Conservation (phyloP, 1,140 invertebrate species). For the Drosophila parvula region DNA sequence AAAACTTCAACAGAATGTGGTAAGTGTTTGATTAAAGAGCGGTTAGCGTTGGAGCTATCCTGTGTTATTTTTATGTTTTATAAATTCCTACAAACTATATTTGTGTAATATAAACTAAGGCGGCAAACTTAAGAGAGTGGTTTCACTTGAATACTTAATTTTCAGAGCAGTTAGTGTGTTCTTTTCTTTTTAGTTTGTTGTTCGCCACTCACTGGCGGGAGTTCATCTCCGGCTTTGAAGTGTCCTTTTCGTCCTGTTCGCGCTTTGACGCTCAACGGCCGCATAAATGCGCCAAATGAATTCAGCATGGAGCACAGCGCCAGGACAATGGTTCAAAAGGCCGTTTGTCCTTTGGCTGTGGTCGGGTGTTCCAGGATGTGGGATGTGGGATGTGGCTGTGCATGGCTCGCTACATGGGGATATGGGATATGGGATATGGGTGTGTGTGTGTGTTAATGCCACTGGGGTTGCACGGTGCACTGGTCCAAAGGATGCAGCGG, state of each 20-base stretch:
- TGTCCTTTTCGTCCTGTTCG: conserved; percentile 13
- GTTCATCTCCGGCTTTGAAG: conserved; percentile 4
- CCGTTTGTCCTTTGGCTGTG: conserved; percentile 12
- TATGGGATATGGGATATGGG: background rate
- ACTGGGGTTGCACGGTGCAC: background rate
- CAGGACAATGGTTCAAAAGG: conserved; percentile 30
- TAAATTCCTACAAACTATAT: background rate
- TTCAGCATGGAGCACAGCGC: conserved; percentile 5
- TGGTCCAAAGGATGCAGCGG: conserved; percentile 34
- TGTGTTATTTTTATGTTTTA: too few relatives aligned
- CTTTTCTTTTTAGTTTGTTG: background rate
- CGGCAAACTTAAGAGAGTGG: too few relatives aligned
- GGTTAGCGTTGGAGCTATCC: too few relatives aligned
- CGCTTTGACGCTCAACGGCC: conserved; percentile 31
- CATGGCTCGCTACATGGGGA: background rate
- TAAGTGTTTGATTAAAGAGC: too few relatives aligned
- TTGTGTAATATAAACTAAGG: background rate
- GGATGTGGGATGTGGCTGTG: conserved; percentile 4
- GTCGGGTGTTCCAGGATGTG: background rate
- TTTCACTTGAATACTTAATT: too few relatives aligned
- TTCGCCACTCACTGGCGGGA: background rate
- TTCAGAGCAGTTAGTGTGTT: too few relatives aligned
- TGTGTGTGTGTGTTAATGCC: conserved; percentile 9
- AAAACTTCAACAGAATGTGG: too few relatives aligned
- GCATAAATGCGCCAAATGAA: conserved; percentile 34